A percentile compares a stretch with the other conserved stretches of the same genome.
Evolutionary conservation across 2,113 vertebrate species (phyloP).

Genomic region (Ciconia boyciana): DNA sequence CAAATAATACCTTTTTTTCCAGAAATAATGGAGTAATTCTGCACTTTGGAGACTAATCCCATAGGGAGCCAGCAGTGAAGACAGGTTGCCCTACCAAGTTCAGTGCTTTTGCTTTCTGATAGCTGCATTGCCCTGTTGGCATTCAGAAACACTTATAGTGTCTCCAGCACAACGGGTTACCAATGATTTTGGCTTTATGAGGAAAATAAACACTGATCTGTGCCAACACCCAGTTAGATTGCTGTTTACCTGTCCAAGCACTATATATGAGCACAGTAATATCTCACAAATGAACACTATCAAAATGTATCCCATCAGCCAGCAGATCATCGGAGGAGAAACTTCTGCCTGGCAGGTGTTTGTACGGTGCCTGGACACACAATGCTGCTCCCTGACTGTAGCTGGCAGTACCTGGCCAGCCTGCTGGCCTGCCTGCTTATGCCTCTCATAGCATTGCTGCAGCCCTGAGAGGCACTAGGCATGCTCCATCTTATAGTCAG

Average conservation of each 20-base stretch:
- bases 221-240: background rate
- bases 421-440: accelerated
- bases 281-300: background rate
- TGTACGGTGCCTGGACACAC: accelerated
- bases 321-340: background rate
- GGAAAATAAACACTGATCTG: background rate
- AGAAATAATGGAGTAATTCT: background rate
- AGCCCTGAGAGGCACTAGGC: background rate
- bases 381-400: background rate
- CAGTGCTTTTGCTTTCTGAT: background rate
- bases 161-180: background rate
- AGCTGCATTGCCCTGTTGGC: background rate
- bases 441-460: background rate
- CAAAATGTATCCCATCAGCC: background rate
- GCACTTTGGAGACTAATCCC: background rate
- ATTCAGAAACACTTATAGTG: background rate
- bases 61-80: background rate
- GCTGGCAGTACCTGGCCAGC: background rate
- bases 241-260: background rate
- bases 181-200: background rate
- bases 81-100: background rate
- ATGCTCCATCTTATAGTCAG: background rate
- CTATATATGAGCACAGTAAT: background rate
- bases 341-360: background rate
- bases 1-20: background rate